A percentile compares a stretch with the other conserved stretches of the same genome.
phyloP scores from a whole-genome alignment of 2,888 invertebrate species.

The Leptinotarsa peninsularis region DNA sequence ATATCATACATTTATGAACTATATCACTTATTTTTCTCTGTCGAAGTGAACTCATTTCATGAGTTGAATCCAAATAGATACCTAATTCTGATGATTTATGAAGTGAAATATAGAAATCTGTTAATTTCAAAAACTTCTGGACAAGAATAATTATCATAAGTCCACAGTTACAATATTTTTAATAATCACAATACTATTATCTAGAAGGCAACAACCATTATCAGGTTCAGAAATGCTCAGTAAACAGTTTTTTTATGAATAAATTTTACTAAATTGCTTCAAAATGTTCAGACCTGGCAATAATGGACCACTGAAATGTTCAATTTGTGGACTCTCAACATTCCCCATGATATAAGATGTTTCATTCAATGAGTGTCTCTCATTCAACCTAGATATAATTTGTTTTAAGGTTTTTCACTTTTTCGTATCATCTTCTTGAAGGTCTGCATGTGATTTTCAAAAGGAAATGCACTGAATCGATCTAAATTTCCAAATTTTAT shows the following conservation, averaged over 20 bases:
- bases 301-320: conserved; percentile 19
- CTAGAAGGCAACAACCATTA: conserved; percentile 20
- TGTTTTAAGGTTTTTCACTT: no score
- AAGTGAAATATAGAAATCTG: conserved; percentile 17
- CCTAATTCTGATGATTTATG: background rate
- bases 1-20: conserved; percentile 7
- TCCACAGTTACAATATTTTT: conserved; percentile 25
- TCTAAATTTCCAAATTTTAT: no score
- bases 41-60: conserved; percentile 22
- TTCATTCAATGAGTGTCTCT: background rate
- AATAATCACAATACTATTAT: conserved; percentile 14
- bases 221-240: conserved; percentile 20
- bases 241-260: background rate
- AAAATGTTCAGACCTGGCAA: conserved; percentile 6
- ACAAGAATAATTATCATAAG: conserved; percentile 10
- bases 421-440: no score
- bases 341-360: background rate
- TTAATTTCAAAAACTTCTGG: conserved; percentile 20
- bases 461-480: no score
- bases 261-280: conserved; percentile 15
- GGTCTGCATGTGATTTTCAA: no score
- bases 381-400: no score
- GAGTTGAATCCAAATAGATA: background rate
- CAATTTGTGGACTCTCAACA: conserved; percentile 6
- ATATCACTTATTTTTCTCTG: conserved; percentile 20